phyloP scores from a whole-genome alignment of 2,888 invertebrate species.

The Nymphalis urticae region DNA sequence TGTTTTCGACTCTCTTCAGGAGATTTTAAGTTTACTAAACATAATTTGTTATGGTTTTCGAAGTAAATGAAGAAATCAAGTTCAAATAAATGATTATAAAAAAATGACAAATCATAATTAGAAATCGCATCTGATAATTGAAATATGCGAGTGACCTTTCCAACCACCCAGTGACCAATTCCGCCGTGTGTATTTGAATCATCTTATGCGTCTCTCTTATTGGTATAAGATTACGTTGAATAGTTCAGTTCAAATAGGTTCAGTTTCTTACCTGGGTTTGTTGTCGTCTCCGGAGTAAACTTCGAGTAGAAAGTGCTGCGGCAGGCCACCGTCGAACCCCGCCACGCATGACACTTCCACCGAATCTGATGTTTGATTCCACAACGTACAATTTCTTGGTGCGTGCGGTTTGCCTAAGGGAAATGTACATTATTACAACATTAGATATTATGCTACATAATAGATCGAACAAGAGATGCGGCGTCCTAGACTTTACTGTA shows the following conservation, averaged over 20 bases:
- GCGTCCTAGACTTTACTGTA: too few species aligned
- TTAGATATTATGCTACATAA: not conserved
- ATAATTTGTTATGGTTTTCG: too few species aligned
- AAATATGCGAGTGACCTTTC: too few species aligned
- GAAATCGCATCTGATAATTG: too few species aligned
- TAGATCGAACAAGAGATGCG: too few species aligned
- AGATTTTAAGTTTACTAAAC: conserved; percentile 10
- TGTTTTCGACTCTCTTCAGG: conserved; percentile 3
- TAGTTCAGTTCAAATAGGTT: not conserved
- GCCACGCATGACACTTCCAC: conserved; percentile 91
- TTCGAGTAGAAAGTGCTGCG: conserved; percentile 92
- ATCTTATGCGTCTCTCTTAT: too few species aligned
- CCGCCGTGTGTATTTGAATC: too few species aligned
- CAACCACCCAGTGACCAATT: too few species aligned
- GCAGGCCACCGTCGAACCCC: conserved; percentile 94
- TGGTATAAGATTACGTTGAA: not conserved
- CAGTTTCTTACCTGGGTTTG: conserved; percentile 55
- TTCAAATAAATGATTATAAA: too few species aligned
- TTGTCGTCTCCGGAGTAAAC: conserved; percentile 79
- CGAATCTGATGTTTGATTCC: conserved; percentile 91
- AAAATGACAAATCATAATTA: too few species aligned
- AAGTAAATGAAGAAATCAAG: too few species aligned
- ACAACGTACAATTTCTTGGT: conserved; percentile 91
- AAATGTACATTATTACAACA: not conserved
- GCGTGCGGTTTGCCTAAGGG: conserved; percentile 89